These are phyloP conservation scores for Cenopis cana DNA, from an alignment of 2,888 invertebrate genomes.

Conservation along the genomic window DNA sequence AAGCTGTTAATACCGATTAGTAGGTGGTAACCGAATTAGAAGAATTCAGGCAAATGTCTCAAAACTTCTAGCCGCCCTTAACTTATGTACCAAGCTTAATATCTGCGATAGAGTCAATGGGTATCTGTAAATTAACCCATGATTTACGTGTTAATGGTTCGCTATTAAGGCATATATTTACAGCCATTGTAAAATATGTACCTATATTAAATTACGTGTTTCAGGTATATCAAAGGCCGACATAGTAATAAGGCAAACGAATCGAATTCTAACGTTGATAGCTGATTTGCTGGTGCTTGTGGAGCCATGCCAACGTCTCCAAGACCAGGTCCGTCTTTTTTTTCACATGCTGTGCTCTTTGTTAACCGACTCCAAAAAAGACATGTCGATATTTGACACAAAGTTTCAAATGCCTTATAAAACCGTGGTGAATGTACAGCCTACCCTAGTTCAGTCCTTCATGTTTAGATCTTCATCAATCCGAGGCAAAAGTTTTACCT, in stretches of 20 bases:
- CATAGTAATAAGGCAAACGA: background rate
- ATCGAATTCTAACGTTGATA: background rate
- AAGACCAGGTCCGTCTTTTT: constrained; percentile 20
- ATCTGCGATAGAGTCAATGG: too few relatives aligned
- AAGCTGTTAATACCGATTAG: too few relatives aligned
- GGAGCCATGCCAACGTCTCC: constrained; percentile 28
- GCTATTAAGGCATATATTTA: too few relatives aligned
- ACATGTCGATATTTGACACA: background rate
- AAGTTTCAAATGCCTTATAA: background rate
- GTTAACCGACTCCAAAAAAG: background rate
- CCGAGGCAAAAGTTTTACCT: background rate
- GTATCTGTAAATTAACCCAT: too few relatives aligned
- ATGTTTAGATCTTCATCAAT: background rate
- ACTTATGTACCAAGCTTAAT: too few relatives aligned
- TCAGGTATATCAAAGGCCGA: background rate
- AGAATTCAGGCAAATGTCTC: too few relatives aligned
- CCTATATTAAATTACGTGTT: constrained; percentile 1
- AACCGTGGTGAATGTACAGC: too few relatives aligned
- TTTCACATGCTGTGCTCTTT: background rate
- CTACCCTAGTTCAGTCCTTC: background rate
- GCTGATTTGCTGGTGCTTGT: constrained; percentile 12
- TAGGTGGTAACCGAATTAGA: too few relatives aligned
- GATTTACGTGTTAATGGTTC: too few relatives aligned
- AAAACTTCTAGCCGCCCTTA: too few relatives aligned
- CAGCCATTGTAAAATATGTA: too few relatives aligned